Conservation (phyloP, 2,888 invertebrate species). For the Amiota communis region DNA sequence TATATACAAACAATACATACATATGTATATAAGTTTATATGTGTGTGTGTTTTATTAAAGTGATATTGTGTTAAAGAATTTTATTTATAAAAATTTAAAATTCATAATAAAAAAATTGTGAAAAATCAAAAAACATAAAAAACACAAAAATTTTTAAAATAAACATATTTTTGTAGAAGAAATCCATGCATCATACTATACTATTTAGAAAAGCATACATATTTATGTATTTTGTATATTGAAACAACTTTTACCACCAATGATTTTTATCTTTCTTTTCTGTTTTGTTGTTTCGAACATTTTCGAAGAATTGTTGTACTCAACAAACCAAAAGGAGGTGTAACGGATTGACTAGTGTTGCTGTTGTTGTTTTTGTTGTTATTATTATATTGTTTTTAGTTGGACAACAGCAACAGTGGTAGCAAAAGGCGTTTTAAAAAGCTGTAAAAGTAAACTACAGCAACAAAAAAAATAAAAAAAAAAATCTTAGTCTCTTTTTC, state of each 20-base stretch:
- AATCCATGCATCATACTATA: no score
- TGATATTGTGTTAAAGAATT: not conserved
- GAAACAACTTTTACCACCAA: conserved; percentile 67
- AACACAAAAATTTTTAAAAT: conserved; percentile 42
- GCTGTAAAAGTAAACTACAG: no score
- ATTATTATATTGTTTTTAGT: conserved; percentile 41
- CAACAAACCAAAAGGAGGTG: conserved; percentile 38
- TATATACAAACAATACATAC: no score
- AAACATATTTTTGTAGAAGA: conserved; percentile 3
- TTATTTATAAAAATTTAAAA: not conserved
- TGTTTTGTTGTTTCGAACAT: conserved; percentile 12
- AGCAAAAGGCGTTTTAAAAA: no score
- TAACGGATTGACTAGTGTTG: conserved; percentile 49
- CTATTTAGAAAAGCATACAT: not conserved
- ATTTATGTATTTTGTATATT: conserved; percentile 33
- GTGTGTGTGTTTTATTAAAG: not conserved
- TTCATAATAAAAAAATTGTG: not conserved
- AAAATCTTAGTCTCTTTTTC: no score
- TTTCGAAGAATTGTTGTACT: conserved; percentile 42
- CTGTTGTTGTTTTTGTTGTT: conserved; percentile 11
- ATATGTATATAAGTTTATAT: not conserved
- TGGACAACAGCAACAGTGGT: conserved; percentile 39
- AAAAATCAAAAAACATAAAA: conserved; percentile 33
- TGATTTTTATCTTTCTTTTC: conserved; percentile 50
- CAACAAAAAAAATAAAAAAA: no score